Base-by-base conservation (phyloP, 2,797 vertebrate species). In the Mallotus villosus region DNA sequence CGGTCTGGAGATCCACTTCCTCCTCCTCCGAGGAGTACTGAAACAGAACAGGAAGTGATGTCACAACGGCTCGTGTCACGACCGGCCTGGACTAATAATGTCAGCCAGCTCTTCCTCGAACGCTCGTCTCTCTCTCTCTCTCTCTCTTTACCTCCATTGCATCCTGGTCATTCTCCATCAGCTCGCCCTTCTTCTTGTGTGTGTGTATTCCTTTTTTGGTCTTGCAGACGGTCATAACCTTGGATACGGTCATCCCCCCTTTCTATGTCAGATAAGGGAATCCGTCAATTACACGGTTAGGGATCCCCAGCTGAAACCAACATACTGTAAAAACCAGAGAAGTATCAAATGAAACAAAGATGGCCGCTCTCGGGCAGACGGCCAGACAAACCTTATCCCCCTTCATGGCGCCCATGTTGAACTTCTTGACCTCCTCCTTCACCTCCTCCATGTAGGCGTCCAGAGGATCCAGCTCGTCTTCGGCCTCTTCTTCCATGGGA, bases 391-490 rank as follows among this genome's bases (percentile, higher is more conserved):
- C 98, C 95, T 99, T 98, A 84, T 99, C 97, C 71, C 95, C 96
- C 89, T 93, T 97, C 82, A 98, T 92, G 75, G 91, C 95, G 75
- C 96, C 95, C 92, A 99, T 99, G 89, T 99, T 99, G 87, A 99
- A 99, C 85, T 99, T 99, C 88, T 99, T 99, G 61, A 99, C 98
- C 81, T 99, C 98, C 86, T 99, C 96, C 78, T 99, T 99, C 63
- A 99, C 97, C 91, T 97, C 97, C 88, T 99, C 98, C 98, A 99
- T 99, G 79, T 99, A 99, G 19, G 98, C 98, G 72, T 99, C 98
- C 75, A 99, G 84, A 37, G 98, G 94, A 84, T 99, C 98, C 49
- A 99, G 86, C 41, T 99, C 98, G 12, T 99, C 97, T 66, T 93
- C 96, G 1, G 95, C 94, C 74, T 93, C 89, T 75, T 90, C 90